Percentiles rank a stretch among this genome's conserved stretches.
These are phyloP conservation scores for Brienomyrus brachyistius DNA, from an alignment of 2,113 vertebrate genomes.

Conservation along the genomic window DNA sequence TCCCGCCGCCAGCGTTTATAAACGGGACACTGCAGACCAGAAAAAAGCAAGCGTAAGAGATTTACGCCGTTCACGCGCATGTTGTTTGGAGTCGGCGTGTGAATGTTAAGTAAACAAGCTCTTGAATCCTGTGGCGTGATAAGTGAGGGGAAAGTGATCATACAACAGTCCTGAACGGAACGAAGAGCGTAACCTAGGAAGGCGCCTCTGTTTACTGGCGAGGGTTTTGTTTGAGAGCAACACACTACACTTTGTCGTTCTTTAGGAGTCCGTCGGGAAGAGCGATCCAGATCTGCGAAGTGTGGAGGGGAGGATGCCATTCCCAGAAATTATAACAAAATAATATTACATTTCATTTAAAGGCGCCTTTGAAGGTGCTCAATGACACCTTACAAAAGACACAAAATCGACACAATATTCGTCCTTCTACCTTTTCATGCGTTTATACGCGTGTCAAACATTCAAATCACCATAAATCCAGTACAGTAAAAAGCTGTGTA, in stretches of 20 bases:
- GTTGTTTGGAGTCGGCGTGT: conserved; percentile 4
- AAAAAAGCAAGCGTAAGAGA: neutral
- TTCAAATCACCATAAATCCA: no score
- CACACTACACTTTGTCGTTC: neutral
- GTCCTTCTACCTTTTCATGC: no score
- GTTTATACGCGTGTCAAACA: no score
- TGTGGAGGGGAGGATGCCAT: neutral
- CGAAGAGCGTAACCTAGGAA: neutral
- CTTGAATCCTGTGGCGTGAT: neutral
- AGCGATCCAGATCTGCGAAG: neutral
- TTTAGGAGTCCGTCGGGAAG: neutral
- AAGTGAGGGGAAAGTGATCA: neutral
- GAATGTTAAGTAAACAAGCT: conserved; percentile 19
- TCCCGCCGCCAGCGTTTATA: neutral
- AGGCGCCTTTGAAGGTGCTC: no score
- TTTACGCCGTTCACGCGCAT: neutral
- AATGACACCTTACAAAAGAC: no score
- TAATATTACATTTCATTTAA: no score
- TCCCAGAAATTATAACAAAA: neutral
- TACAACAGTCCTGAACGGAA: neutral
- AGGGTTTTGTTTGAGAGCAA: neutral
- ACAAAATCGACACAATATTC: no score
- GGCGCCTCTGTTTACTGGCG: neutral
- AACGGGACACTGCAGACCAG: neutral
- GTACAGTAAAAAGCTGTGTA: no score